Percentiles rank a stretch among this genome's conserved stretches.
These are phyloP conservation scores for Festucalex cinctus DNA, from an alignment of 2,113 vertebrate species.

Conservation along the genomic window DNA sequence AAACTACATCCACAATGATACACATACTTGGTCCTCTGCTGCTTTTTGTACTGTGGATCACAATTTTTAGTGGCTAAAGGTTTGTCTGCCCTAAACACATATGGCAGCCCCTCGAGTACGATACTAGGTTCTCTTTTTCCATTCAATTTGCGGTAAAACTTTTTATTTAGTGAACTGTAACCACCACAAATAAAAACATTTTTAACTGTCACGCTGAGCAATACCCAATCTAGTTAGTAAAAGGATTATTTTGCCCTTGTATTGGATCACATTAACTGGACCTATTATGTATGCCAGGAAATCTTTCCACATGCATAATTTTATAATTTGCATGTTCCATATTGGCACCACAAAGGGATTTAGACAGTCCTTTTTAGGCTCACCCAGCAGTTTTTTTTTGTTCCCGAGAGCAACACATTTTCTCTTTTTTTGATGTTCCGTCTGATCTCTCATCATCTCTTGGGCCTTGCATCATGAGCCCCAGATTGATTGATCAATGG, in stretches of 20 bases:
- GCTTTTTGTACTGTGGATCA: background rate
- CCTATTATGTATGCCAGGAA: background rate
- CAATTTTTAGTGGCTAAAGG: background rate
- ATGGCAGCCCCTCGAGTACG: background rate
- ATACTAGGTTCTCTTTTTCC: background rate
- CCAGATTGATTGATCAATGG: conserved; percentile 61
- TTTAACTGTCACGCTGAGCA: background rate
- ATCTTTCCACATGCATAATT: background rate
- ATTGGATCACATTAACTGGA: background rate
- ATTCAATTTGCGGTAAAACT: background rate
- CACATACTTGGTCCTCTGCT: no score
- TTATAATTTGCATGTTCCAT: background rate
- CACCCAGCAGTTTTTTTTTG: conserved; percentile 10
- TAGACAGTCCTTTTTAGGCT: conserved; percentile 13
- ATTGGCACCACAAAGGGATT: background rate
- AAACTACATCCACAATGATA: no score
- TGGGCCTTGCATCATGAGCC: conserved; percentile 47
- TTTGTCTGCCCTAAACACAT: background rate
- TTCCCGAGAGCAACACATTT: conserved; percentile 34
- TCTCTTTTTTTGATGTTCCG: conserved; percentile 43
- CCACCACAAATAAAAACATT: no score
- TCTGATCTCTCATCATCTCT: conserved; percentile 58
- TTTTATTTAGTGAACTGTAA: no score
- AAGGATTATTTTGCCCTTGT: background rate
- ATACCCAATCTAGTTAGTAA: background rate